phyloP scores from a whole-genome alignment of 2,888 invertebrate species.

The Pomacea canaliculata region DNA sequence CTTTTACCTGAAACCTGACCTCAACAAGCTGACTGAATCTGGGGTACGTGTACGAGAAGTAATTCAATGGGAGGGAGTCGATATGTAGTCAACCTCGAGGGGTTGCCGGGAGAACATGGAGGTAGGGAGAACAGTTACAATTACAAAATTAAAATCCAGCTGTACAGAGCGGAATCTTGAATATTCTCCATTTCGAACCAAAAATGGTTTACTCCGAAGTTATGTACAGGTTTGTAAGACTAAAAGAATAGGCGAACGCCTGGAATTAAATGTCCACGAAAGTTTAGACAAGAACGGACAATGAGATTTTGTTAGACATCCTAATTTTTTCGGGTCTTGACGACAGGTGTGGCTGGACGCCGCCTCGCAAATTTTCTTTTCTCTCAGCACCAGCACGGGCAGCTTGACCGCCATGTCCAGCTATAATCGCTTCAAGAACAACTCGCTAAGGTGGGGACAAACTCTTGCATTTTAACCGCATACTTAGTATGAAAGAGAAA shows the following conservation, averaged over 20 bases:
- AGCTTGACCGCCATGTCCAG: slow-evolving; percentile 78
- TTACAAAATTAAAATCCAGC: not conserved
- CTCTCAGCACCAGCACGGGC: slow-evolving; percentile 79
- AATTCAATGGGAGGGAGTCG: not conserved
- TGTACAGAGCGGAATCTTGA: too few species aligned
- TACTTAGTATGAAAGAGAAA: too few species aligned
- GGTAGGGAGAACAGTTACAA: not conserved
- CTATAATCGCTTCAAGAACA: slow-evolving; percentile 87
- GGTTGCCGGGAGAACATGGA: not conserved
- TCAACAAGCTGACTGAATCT: slow-evolving; percentile 48
- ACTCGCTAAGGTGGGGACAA: slow-evolving; percentile 70
- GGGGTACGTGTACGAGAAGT: slow-evolving; percentile 38
- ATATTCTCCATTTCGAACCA: too few species aligned
- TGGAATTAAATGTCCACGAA: too few species aligned
- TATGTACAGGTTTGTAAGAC: too few species aligned
- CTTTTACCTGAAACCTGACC: slow-evolving; percentile 56
- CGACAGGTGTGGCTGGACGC: slow-evolving; percentile 62
- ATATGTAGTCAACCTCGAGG: not conserved
- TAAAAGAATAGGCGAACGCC: too few species aligned
- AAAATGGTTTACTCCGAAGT: too few species aligned
- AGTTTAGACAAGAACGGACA: too few species aligned
- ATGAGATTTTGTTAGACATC: too few species aligned
- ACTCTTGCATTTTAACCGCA: not conserved
- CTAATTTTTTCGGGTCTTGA: too few species aligned
- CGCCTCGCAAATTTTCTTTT: slow-evolving; percentile 86